A percentile compares a stretch with the other conserved stretches of the same genome.
These are phyloP conservation scores for Aldrovandia affinis DNA, from an alignment of 2,797 vertebrate species.

Conservation along the genomic window DNA sequence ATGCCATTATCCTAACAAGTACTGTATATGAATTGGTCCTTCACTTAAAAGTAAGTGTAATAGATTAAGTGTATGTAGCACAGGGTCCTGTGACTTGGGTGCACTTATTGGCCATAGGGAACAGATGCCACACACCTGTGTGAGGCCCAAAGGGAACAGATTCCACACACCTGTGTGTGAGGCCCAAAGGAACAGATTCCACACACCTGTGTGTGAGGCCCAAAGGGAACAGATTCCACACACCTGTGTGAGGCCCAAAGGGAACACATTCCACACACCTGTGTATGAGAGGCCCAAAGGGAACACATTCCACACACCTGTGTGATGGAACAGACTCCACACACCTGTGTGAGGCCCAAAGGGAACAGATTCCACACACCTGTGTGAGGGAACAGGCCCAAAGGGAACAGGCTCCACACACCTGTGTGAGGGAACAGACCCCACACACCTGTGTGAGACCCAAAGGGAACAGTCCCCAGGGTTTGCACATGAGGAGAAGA, in stretches of 20 bases:
- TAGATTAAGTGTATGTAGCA: neutral
- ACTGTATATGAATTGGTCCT: neutral
- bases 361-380: no score
- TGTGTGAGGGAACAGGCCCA: no score
- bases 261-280: no score
- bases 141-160: neutral
- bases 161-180: no score
- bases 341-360: neutral
- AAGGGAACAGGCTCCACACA: neutral
- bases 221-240: neutral
- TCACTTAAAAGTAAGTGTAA: neutral
- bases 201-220: neutral
- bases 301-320: neutral
- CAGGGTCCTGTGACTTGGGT: neutral
- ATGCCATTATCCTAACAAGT: neutral
- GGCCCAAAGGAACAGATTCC: neutral
- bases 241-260: neutral
- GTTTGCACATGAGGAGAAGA: neutral
- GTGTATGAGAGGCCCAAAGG: no score
- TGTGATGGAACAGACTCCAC: constrained; percentile 11
- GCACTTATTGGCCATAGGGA: neutral
- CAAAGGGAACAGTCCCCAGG: neutral
- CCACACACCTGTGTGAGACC: neutral
- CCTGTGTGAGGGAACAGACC: neutral
- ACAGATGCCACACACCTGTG: no score